Conservation (phyloP, 2,797 vertebrate genomes). For the Crocodylus rhombifer region DNA sequence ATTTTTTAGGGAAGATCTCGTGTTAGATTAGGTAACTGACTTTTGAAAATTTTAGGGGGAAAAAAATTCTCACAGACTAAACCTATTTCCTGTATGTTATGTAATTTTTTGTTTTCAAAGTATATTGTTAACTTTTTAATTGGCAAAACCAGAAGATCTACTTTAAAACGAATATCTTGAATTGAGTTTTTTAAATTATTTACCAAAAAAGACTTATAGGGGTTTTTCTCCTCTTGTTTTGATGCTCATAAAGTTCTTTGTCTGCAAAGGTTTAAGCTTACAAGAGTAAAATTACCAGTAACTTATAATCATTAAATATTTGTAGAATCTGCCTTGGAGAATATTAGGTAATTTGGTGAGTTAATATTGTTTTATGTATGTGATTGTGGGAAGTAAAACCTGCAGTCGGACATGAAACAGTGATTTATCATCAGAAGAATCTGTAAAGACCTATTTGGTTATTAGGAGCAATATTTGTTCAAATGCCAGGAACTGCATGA, state of each 20-base stretch:
- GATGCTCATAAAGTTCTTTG: accelerated
- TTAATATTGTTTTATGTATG: neutral
- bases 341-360: neutral
- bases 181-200: too few relatives aligned
- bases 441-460: neutral
- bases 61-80: too few relatives aligned
- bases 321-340: conserved; percentile 8
- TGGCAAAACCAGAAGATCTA: neutral
- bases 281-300: neutral
- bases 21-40: neutral
- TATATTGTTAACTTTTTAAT: neutral
- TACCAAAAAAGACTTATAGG: neutral
- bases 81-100: neutral
- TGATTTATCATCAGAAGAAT: neutral
- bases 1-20: neutral
- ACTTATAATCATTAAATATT: neutral
- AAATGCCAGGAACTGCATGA: neutral
- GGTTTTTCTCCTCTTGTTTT: neutral
- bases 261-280: neutral
- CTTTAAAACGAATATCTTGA: too few relatives aligned
- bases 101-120: neutral
- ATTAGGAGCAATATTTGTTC: neutral
- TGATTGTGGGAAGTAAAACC: conserved; percentile 1
- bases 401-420: neutral
- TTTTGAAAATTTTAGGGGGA: neutral